Evolutionary conservation across 1,140 invertebrate genomes (phyloP).

Genomic region (Dendrolimus punctatus): DNA sequence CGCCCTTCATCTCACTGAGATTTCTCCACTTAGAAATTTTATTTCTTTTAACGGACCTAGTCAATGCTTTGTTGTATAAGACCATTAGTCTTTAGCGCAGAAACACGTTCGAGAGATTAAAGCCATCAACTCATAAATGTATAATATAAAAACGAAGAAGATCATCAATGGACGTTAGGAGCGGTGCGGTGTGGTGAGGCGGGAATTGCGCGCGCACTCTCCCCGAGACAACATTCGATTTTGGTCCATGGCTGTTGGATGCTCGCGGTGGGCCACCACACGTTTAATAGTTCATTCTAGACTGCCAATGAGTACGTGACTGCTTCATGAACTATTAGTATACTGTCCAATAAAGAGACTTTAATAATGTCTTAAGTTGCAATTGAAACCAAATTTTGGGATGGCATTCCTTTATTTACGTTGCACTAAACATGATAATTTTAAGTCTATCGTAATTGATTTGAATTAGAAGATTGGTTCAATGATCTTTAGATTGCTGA

Average conservation of each 20-base stretch:
- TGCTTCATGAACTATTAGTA: conserved; percentile 19
- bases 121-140: not conserved
- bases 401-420: too few relatives aligned
- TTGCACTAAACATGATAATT: too few relatives aligned
- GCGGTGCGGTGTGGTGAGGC: conserved; percentile 45
- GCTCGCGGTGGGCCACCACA: conserved; percentile 59
- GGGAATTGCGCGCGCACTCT: conserved; percentile 59
- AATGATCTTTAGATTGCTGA: too few relatives aligned
- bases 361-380: not conserved
- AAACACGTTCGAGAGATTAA: too few relatives aligned
- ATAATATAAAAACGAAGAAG: conserved; percentile 38
- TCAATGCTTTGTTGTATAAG: conserved; percentile 6
- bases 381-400: conserved; percentile 1
- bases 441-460: too few relatives aligned
- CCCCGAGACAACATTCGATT: conserved; percentile 69
- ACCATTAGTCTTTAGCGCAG: conserved; percentile 7
- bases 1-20: conserved; percentile 32
- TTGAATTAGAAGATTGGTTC: too few relatives aligned
- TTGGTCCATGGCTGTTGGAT: conserved; percentile 72
- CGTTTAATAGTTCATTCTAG: conserved; percentile 67
- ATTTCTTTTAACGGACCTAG: conserved; percentile 4
- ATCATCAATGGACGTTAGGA: conserved; percentile 66
- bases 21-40: conserved; percentile 11
- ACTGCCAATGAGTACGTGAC: conserved; percentile 35
- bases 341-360: not conserved